Evolutionary conservation across 2,888 invertebrate genomes (phyloP).

Genomic region (Volucella zonaria): DNA sequence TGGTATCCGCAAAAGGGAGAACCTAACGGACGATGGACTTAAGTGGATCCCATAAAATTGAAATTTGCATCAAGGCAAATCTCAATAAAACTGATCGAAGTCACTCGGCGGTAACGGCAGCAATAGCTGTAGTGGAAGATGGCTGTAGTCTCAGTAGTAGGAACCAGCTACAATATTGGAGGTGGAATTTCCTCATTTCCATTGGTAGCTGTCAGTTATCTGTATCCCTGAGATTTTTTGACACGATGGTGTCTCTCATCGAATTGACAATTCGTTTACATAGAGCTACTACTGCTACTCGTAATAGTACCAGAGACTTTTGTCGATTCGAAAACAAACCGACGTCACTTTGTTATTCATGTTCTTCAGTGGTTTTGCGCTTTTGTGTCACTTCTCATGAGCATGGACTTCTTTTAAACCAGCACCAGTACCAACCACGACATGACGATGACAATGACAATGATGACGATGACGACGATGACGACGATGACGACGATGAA

Average conservation of each 20-base stretch:
- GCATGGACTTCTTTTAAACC: conserved; percentile 54
- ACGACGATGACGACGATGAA: background rate
- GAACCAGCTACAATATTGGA: background rate
- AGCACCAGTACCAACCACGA: conserved; percentile 12
- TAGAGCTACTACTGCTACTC: conserved; percentile 45
- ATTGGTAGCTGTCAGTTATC: conserved; percentile 11
- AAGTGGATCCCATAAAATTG: conserved; percentile 73
- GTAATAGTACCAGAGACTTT: conserved; percentile 11
- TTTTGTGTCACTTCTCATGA: conserved; percentile 67
- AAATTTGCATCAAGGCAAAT: conserved; percentile 73
- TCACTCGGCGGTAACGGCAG: conserved; percentile 52
- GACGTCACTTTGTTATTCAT: conserved; percentile 71
- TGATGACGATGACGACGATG: conserved; percentile 13
- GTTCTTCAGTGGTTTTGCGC: conserved; percentile 70
- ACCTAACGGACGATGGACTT: conserved; percentile 64
- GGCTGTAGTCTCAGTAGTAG: background rate
- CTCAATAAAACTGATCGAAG: conserved; percentile 73
- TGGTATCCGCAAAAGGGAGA: conserved; percentile 56
- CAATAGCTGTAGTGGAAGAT: background rate
- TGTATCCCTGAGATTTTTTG: conserved; percentile 41
- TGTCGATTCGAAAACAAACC: conserved; percentile 57
- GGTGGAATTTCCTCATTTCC: conserved; percentile 22
- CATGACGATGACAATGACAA: conserved; percentile 2
- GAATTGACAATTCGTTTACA: conserved; percentile 67
- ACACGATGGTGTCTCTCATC: conserved; percentile 41